A percentile compares a stretch with the other conserved stretches of the same genome.
Conservation (phyloP, 2,113 vertebrate genomes). For the Megaceryle torquata region DNA sequence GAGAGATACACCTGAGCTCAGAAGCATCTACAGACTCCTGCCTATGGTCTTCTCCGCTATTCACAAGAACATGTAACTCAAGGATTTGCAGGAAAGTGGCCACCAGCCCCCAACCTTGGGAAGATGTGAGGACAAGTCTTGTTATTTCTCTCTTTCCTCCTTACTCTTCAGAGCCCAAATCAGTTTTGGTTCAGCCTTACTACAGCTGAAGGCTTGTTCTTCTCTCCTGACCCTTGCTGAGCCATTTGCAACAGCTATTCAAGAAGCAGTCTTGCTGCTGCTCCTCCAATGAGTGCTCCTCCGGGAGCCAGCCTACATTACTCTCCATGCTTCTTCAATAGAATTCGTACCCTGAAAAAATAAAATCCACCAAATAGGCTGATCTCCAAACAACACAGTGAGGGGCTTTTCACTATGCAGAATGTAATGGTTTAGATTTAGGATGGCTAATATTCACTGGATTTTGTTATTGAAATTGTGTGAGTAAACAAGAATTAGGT, state of each 20-base stretch:
- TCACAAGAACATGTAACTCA: not conserved
- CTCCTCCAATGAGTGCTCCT: not conserved
- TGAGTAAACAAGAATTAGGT: not conserved
- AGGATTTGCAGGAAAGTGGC: not conserved
- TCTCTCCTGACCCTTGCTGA: not conserved
- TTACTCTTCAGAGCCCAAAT: not conserved
- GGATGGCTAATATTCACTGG: not conserved
- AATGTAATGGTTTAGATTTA: not conserved
- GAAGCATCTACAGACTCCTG: not conserved
- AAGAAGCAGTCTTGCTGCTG: not conserved
- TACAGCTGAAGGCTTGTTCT: not conserved
- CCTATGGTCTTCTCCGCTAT: not conserved
- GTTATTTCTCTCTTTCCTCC: not conserved
- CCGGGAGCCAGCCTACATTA: accelerated
- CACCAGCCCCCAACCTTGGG: not conserved
- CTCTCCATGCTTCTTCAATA: not conserved
- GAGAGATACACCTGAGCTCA: not conserved
- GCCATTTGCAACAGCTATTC: not conserved
- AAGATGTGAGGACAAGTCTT: not conserved
- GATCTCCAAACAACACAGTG: not conserved
- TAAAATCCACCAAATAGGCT: not conserved
- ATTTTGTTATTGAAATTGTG: not conserved
- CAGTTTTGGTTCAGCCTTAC: not conserved
- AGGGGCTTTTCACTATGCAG: not conserved
- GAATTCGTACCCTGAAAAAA: not conserved